Evolutionary conservation across 2,113 vertebrate species (phyloP), one percentile per base, ranked within the genome.

Genomic region (Melanotaenia duboulayi): DNA sequence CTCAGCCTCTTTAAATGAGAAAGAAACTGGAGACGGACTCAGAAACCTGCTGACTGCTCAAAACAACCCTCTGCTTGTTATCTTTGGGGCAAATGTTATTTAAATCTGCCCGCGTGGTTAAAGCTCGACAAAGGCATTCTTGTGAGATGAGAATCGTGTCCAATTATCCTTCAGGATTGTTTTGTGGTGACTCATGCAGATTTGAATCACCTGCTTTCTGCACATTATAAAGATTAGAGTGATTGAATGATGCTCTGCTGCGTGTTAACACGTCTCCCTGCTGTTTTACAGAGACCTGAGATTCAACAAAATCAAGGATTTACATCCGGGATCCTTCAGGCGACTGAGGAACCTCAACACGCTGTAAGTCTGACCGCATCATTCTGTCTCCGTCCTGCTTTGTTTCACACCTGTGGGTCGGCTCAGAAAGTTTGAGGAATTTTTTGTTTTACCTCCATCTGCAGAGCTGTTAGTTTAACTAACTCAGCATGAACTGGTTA

Each of bases 221-320:
- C 22, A 12, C 9, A n/a, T 14, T 12, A 51, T 22, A 22, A 28
- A 16, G 11, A 10, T 16, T 14, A 13, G 7, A 55, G 32, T 17
- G 56, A 37, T 12, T 59, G 25, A 28, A 17, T 20, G 23, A 62
- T 6, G 1, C 7, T 23, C 10, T 32, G 1, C 19, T 50, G 35
- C 35, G 56, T 2, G 11, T 62, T 6, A 61, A 48, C 37, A 0
- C 55, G 0, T 35, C 69, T 48, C 81, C 61, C 4, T 81, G 73
- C 58, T 88, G 72, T 67, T 88, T 50, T 87, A 7, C 93, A 99
- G 98, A 90, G 97, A 99, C 75, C 90, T 99, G 76, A 96, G 98
- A 78, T 99, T 99, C 86, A 99, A 99, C 91, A 96, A 97, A 92
- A 97, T 99, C 91, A 95, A 97, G 87, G 98, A 99, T 90, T 95